Conservation (phyloP, 2,797 vertebrate species). For the Microcaecilia unicolor region DNA sequence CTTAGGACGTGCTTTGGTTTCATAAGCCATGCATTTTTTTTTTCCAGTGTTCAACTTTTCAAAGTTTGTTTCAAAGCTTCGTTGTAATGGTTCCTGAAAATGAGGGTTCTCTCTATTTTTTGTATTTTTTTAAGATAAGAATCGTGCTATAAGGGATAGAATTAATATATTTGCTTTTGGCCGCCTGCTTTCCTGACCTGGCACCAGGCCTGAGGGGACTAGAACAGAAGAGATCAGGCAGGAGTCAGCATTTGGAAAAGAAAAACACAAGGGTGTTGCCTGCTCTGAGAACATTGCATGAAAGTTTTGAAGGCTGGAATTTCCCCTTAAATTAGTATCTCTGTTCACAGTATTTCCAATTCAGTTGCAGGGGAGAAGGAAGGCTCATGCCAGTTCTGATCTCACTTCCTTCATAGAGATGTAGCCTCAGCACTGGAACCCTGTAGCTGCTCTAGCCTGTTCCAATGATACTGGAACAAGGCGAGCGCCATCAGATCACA, state of each 20-base stretch:
- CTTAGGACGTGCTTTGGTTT: too few relatives aligned
- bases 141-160: conserved; percentile 38
- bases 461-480: too few relatives aligned
- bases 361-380: background rate
- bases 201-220: conserved; percentile 43
- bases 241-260: conserved; percentile 35
- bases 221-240: conserved; percentile 35
- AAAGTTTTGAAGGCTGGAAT: conserved; percentile 20
- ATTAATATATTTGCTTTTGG: conserved; percentile 44
- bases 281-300: conserved; percentile 3
- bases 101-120: conserved; percentile 27
- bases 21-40: too few relatives aligned
- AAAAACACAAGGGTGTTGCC: conserved; percentile 16
- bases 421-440: too few relatives aligned
- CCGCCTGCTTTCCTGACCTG: conserved; percentile 50
- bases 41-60: too few relatives aligned
- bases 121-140: conserved; percentile 40
- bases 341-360: background rate
- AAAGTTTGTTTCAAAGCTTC: too few relatives aligned
- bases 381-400: too few relatives aligned
- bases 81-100: conserved; percentile 46
- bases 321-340: conserved; percentile 18
- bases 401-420: background rate
- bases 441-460: too few relatives aligned
- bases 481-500: too few relatives aligned